These are phyloP conservation scores for Leptothorax acervorum DNA, from an alignment of 2,888 invertebrate genomes.

Conservation along the genomic window DNA sequence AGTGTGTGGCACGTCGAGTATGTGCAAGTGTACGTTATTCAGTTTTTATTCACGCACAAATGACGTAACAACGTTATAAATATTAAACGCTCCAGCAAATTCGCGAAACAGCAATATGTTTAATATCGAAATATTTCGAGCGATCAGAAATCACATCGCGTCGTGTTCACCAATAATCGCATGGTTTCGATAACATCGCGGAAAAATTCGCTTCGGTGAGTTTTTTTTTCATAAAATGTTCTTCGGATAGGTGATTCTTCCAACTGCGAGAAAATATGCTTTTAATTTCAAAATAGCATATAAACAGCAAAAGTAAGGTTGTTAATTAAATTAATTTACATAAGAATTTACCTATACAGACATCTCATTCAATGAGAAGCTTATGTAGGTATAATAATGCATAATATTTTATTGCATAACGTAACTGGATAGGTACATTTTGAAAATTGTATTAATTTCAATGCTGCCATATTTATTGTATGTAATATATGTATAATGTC, in stretches of 20 bases:
- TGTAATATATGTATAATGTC: neutral
- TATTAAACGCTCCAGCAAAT: constrained; percentile 43
- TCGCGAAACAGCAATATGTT: constrained; percentile 34
- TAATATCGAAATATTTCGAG: constrained; percentile 47
- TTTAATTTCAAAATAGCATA: constrained; percentile 29
- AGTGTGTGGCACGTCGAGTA: neutral
- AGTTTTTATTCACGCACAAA: constrained; percentile 35
- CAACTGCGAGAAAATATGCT: neutral
- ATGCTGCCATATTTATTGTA: neutral
- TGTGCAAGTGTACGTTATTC: constrained; percentile 40
- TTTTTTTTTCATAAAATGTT: neutral
- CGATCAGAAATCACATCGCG: constrained; percentile 42
- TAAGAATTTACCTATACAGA: neutral
- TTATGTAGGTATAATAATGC: neutral
- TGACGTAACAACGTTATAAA: constrained; percentile 44
- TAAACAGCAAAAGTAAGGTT: neutral
- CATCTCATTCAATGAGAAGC: neutral
- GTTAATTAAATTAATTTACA: neutral
- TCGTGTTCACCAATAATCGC: constrained; percentile 15
- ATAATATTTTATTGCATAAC: neutral
- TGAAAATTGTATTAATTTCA: neutral
- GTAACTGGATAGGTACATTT: neutral
- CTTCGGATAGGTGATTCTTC: neutral
- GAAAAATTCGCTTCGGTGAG: constrained; percentile 16
- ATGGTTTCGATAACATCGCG: neutral